Evolutionary conservation across 2,797 vertebrate species (phyloP).

Genomic region (Aeoliscus strigatus): DNA sequence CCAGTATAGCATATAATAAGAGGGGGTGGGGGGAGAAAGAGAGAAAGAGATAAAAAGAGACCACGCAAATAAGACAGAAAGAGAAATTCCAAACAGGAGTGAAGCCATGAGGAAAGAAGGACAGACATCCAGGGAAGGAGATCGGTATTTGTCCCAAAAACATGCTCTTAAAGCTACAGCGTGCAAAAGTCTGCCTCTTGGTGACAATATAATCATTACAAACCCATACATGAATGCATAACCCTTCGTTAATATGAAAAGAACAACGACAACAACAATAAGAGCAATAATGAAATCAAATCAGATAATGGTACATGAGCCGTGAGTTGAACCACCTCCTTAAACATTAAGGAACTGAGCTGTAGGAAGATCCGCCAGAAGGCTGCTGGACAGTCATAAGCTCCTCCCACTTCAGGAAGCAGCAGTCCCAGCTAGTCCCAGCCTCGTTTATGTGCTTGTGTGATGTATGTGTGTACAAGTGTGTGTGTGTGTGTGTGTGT

Average conservation of each 20-base stretch:
- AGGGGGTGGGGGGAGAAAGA: slow-evolving; percentile 17
- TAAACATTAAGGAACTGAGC: slow-evolving; percentile 99
- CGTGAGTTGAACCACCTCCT: slow-evolving; percentile 85
- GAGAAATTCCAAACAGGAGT: slow-evolving; percentile 22
- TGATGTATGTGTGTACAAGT: slow-evolving; percentile 43
- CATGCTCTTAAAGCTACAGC: slow-evolving; percentile 90
- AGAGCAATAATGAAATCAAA: slow-evolving; percentile 71
- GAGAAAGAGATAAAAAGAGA: slow-evolving; percentile 5
- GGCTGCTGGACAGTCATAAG: slow-evolving; percentile 81
- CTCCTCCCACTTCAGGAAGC: slow-evolving; percentile 68
- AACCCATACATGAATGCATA: slow-evolving; percentile 81
- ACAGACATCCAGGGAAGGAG: slow-evolving; percentile 37
- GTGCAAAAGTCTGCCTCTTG: slow-evolving; percentile 87
- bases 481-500: slow-evolving; percentile 15
- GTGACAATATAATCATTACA: slow-evolving; percentile 72
- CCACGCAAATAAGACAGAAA: no score
- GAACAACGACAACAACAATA: slow-evolving; percentile 69
- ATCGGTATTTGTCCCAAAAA: slow-evolving; percentile 71
- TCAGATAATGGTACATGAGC: slow-evolving; percentile 82
- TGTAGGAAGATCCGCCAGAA: slow-evolving; percentile 76
- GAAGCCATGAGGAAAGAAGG: slow-evolving; percentile 42
- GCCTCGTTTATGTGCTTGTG: slow-evolving; percentile 42
- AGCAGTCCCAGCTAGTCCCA: slow-evolving; percentile 62
- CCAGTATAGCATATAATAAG: no score
- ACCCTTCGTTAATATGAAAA: slow-evolving; percentile 83